A percentile compares a stretch with the other conserved stretches of the same genome.
phyloP scores from a whole-genome alignment of 2,797 vertebrate species.

The Muscicapa comitata region DNA sequence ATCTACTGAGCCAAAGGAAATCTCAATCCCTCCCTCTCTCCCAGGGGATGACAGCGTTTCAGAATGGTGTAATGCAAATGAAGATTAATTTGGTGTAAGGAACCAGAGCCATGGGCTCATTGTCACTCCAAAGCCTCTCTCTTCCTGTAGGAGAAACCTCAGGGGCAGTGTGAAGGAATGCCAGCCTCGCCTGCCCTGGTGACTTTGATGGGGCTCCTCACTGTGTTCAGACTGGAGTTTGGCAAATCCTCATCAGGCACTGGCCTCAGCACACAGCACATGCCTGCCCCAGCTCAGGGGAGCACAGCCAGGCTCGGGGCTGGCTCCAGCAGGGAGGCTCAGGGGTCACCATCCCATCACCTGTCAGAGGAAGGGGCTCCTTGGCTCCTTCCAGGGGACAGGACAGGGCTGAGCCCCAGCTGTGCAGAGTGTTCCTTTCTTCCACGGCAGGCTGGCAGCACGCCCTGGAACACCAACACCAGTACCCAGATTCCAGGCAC shows the following conservation, averaged over 20 bases:
- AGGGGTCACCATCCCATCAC: not conserved
- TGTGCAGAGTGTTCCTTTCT: not conserved
- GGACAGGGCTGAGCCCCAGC: not conserved
- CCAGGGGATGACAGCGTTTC: not conserved
- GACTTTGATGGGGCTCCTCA: not conserved
- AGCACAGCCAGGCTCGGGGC: not conserved
- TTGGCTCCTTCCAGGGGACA: not conserved
- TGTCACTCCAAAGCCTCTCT: not conserved
- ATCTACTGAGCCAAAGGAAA: not conserved
- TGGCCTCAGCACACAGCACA: accelerated
- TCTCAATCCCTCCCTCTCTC: not conserved
- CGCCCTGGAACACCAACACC: not conserved
- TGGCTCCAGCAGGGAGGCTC: not conserved
- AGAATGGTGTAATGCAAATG: not conserved
- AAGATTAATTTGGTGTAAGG: not conserved
- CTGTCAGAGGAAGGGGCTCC: not conserved
- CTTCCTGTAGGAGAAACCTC: not conserved
- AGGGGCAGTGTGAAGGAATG: not conserved
- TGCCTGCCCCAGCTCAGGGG: not conserved
- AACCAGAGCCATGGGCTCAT: not conserved
- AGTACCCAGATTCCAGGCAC: not conserved
- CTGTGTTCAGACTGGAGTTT: not conserved
- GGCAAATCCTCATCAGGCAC: accelerated
- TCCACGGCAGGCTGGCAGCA: not conserved
- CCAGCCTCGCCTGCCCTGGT: accelerated